Evolutionary conservation across 2,797 vertebrate genomes (phyloP), one percentile per base, ranked within the genome.

Genomic region (Hyperoplus immaculatus): DNA sequence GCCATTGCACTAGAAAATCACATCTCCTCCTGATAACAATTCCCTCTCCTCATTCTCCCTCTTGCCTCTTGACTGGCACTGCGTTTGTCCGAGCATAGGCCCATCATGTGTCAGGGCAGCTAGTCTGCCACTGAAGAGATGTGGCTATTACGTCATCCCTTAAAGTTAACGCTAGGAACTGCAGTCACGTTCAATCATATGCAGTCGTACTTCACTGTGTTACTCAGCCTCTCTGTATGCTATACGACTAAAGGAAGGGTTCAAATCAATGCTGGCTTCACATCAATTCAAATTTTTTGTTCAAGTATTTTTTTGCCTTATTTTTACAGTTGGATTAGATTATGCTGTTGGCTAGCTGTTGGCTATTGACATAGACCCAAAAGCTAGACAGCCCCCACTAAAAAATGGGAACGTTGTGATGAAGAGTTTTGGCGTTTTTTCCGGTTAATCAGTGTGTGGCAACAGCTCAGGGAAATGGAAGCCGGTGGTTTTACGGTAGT

Each of bases 401-500:
- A 10, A 56, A 29, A 2, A 36, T 49, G 51, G 79, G 62, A 77
- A 82, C 54, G 18, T 70, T 43, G 74, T 2, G 53, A 79, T 5
- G 39, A 55, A 14, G 76, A 39, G 29, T 29, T 29, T 29, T 29
- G 72, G 55, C 15, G 12, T 43, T 4, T 51, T 72, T 86, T 89
- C 68, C 54, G 49, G n/a, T 69, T 49, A 70, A 78, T 82, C 78
- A 61, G 82, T 81, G 77, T 64, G 89, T 45, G 88, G 84, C 86
- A 86, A 92, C 89, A 93, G 92, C 92, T 95, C 94, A 94, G 93
- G 93, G 91, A 94, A 90, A 59, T 74, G 80, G 29, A 29, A 87
- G 78, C 82, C 72, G 90, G 81, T 76, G 71, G 87, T 79, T 84
- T 63, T 36, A 83, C 75, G 64, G 64, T 78, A 15, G 29, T 29